Base-by-base conservation (phyloP, 2,888 invertebrate genomes). In the Stegophylla sp. region DNA sequence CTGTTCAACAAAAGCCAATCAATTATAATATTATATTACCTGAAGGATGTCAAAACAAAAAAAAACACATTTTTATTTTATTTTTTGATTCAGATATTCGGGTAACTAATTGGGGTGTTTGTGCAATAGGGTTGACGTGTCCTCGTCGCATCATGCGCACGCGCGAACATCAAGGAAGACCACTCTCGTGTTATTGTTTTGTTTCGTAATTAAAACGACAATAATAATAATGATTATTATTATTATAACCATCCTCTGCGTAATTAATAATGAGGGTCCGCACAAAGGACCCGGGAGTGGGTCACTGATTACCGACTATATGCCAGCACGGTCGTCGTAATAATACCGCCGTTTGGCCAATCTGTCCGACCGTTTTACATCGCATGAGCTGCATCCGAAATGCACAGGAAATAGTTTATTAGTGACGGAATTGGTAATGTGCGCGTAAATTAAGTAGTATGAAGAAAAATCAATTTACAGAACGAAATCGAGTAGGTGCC, bases 91-190 rank as follows among this genome's bases (percentile, higher is more conserved):
- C 45, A 17, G 15, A 20, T 15, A 15, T 63, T 15, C 34, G 1
- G 48, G 34, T 15, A 28, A 64, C 63, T 63, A 63, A 63, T 63
- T 75, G 74, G 48, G 12, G 63, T 41, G n/a, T 28, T 7, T n/a
- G 73, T 45, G 23, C 1, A 17, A 48, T 10, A n/a, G 41, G n/a
- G 75, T 20, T 4, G 15, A 12, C 13, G 23, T 5, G 26, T 12
- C n/a, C 53, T 28, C n/a, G 20, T 9, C 10, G 41, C 34, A 15
- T n/a, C n/a, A n/a, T n/a, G n/a, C n/a, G n/a, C n/a, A n/a, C n/a
- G n/a, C n/a, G 15, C 15, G 10, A 15, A 41, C 41, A 53, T 34
- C 34, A 71, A 53, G 9, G 53, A 34, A 23, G 1, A 34, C 34
- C 71, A 53, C 34, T 23, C 17, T 28, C 17, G 23, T 48, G 15